Evolutionary conservation across 2,797 vertebrate species (phyloP).

Genomic region (Epinephelus coioides): DNA sequence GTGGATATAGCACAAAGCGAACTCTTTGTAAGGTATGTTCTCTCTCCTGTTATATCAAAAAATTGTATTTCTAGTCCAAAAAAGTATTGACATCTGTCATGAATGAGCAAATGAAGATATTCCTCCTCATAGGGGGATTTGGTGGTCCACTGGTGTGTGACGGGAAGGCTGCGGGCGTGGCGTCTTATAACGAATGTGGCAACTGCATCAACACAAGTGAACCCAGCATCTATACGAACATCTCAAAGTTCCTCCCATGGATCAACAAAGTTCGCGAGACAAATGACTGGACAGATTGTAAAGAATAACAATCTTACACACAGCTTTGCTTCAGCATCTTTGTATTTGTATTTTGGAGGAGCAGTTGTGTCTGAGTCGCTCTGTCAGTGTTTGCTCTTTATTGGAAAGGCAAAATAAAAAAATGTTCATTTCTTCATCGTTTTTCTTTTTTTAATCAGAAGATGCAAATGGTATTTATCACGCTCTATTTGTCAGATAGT

Average conservation of each 20-base stretch:
- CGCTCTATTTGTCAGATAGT: no score
- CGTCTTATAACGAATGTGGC: no score
- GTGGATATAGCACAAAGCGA: constrained; percentile 37
- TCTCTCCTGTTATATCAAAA: accelerated
- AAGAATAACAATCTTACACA: neutral
- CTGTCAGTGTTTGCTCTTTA: neutral
- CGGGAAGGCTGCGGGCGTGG: no score
- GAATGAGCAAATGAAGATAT: no score
- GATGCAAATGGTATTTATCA: no score
- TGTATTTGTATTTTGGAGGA: neutral
- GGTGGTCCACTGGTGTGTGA: no score
- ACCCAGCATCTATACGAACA: constrained; percentile 66
- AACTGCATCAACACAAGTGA: no score
- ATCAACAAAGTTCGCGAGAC: neutral
- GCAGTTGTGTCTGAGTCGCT: neutral
- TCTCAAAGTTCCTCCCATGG: constrained; percentile 67
- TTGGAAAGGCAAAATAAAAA: neutral
- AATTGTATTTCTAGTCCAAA: neutral
- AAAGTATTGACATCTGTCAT: no score
- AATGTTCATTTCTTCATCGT: neutral
- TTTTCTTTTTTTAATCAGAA: no score
- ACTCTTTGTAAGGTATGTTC: constrained; percentile 67
- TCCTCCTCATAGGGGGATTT: no score
- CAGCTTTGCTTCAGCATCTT: neutral
- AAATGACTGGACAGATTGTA: neutral